phyloP scores from a whole-genome alignment of 2,113 vertebrate species.

The Ceyx cyanopectus region DNA sequence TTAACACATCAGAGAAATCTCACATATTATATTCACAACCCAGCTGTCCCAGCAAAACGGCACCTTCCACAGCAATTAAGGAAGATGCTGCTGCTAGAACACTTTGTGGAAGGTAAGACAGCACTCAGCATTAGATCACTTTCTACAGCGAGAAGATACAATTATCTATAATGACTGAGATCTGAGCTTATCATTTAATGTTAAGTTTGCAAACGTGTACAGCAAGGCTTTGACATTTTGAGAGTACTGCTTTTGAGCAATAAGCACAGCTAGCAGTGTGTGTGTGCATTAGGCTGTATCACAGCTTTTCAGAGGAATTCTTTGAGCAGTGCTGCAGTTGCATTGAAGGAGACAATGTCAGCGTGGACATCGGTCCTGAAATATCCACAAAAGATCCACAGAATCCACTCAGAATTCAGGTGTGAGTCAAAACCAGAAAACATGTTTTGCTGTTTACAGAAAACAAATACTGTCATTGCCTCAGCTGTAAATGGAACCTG shows the following conservation, averaged over 20 bases:
- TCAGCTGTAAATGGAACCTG: background rate
- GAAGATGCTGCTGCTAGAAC: background rate
- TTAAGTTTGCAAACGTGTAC: conserved; percentile 43
- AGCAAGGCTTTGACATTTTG: conserved; percentile 45
- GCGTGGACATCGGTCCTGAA: background rate
- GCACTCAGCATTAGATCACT: background rate
- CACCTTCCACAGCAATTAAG: conserved; percentile 12
- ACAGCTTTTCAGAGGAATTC: background rate
- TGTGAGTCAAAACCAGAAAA: background rate
- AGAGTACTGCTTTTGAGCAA: background rate
- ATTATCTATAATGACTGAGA: conserved; percentile 30
- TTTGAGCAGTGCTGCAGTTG: background rate
- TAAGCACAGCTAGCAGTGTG: conserved; percentile 40
- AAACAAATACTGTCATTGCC: background rate
- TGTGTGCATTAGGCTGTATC: conserved; percentile 24
- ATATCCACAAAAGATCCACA: background rate
- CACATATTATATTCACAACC: background rate
- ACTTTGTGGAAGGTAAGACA: background rate
- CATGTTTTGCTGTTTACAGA: background rate
- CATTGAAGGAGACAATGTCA: background rate
- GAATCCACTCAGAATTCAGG: background rate
- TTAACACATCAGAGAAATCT: background rate
- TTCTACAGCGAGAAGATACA: background rate
- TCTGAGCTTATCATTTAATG: conserved; percentile 48
- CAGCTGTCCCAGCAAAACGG: background rate